Evolutionary conservation across 2,113 vertebrate genomes (phyloP).

Genomic region (Melanocharis versteri): DNA sequence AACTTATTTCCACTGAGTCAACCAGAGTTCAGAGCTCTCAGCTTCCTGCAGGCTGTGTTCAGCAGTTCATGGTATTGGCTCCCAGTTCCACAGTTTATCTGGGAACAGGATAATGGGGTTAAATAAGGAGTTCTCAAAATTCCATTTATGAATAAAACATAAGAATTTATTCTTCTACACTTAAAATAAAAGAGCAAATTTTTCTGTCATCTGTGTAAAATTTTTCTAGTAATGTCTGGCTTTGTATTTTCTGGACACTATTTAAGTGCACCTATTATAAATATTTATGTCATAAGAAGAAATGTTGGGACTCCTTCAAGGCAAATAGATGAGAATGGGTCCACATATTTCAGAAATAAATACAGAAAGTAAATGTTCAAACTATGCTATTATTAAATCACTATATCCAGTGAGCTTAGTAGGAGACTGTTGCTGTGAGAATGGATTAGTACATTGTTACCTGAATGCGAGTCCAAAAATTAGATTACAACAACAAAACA

Average conservation of each 20-base stretch:
- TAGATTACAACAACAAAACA: background rate
- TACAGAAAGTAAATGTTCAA: background rate
- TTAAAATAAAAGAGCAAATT: background rate
- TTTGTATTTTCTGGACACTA: slow-evolving; percentile 13
- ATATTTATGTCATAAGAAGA: slow-evolving; percentile 40
- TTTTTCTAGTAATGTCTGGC: background rate
- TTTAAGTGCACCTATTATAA: slow-evolving; percentile 15
- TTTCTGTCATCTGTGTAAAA: background rate
- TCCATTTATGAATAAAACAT: slow-evolving; percentile 17
- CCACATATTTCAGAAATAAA: slow-evolving; percentile 7
- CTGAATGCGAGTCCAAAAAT: background rate
- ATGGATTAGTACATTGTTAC: background rate
- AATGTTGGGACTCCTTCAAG: slow-evolving; percentile 5
- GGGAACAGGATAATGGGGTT: background rate
- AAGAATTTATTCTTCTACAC: background rate
- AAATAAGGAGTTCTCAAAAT: background rate
- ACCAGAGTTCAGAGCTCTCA: background rate
- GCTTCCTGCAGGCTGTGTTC: background rate
- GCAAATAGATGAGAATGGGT: background rate
- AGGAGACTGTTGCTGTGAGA: background rate
- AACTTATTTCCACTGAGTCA: background rate
- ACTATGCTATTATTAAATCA: background rate
- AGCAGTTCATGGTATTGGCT: background rate
- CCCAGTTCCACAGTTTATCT: background rate
- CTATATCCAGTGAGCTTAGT: background rate